Conservation (phyloP, 2,888 invertebrate genomes). For the Ypsolopha scabrella region DNA sequence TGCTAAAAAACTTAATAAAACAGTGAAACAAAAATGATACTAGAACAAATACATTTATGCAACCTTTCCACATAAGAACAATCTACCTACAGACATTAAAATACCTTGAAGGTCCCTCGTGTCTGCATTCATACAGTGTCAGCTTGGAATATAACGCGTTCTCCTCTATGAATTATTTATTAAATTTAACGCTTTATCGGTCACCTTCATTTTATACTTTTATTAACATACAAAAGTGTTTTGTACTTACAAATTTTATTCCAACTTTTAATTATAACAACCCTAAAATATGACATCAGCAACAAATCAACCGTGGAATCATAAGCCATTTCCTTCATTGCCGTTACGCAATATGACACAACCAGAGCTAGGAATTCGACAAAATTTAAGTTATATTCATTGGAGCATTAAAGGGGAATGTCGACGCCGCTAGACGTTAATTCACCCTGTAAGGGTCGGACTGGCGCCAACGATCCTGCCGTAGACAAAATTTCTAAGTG, state of each 20-base stretch:
- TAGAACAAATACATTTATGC: no score
- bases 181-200: neutral
- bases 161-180: neutral
- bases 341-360: constrained; percentile 53
- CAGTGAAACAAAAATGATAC: no score
- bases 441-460: constrained; percentile 66
- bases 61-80: no score
- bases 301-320: constrained; percentile 24
- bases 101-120: constrained; percentile 28
- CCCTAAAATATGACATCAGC: neutral
- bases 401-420: constrained; percentile 61
- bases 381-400: constrained; percentile 57
- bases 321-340: constrained; percentile 43
- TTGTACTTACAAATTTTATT: neutral
- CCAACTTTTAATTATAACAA: neutral
- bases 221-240: neutral
- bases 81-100: constrained; percentile 21
- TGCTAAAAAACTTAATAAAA: no score
- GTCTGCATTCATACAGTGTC: constrained; percentile 3
- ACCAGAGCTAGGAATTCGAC: constrained; percentile 60
- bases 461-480: constrained; percentile 63
- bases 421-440: constrained; percentile 54
- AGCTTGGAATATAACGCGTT: neutral
- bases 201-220: neutral
- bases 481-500: constrained; percentile 63